Evolutionary conservation across 1,140 invertebrate genomes (phyloP).

Genomic region (Rhyacophila brunnea): DNA sequence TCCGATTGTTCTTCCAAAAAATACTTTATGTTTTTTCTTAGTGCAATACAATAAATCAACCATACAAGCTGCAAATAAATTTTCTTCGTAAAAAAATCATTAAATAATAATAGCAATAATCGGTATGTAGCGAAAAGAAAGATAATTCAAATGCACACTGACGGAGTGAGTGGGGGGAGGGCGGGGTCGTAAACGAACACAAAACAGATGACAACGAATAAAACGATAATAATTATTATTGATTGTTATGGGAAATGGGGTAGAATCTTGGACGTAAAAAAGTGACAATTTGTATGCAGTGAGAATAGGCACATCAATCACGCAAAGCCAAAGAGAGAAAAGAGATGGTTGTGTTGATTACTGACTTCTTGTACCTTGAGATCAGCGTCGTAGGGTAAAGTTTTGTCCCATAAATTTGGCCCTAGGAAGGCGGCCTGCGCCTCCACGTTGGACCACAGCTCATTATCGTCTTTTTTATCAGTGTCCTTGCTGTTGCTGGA

Average conservation of each 20-base stretch:
- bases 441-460: conserved; percentile 81
- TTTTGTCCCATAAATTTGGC: conserved; percentile 93
- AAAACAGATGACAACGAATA: no score
- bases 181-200: no score
- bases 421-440: conserved; percentile 91
- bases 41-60: no score
- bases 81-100: conserved; percentile 7
- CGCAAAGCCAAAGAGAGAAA: conserved; percentile 50
- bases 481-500: conserved; percentile 62
- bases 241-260: no score
- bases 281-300: neutral
- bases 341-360: conserved; percentile 46
- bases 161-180: no score
- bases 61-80: no score
- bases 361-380: conserved; percentile 84
- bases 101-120: no score
- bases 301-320: conserved; percentile 28
- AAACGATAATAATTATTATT: no score
- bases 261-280: neutral
- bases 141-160: no score
- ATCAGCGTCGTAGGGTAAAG: conserved; percentile 83
- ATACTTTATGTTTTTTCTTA: no score
- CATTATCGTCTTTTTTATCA: conserved; percentile 81
- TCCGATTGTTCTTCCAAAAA: no score
- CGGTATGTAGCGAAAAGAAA: no score